Conservation (phyloP, 2,888 invertebrate genomes). For the Halictus ligatus region DNA sequence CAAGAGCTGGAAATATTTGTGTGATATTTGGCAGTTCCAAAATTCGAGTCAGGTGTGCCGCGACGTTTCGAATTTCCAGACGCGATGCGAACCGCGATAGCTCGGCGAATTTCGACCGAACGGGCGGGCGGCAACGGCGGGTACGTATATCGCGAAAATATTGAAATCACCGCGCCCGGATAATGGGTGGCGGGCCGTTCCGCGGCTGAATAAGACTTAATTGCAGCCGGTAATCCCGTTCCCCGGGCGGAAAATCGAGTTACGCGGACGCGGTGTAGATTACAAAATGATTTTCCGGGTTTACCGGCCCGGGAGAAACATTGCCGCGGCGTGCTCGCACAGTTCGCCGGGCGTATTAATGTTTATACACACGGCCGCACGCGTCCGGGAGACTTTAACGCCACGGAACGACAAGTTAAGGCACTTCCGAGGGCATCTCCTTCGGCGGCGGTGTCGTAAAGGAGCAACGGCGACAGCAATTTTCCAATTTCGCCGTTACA, state of each 20-base stretch:
- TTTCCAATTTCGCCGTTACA: neutral
- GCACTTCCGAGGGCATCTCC: neutral
- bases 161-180: neutral
- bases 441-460: neutral
- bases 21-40: neutral
- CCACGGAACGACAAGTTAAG: slow-evolving; percentile 19
- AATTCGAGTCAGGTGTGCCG: neutral
- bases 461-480: neutral
- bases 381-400: slow-evolving; percentile 33
- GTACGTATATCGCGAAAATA: neutral
- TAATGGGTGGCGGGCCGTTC: neutral
- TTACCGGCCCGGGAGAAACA: neutral
- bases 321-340: neutral
- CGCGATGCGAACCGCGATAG: neutral
- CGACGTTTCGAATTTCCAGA: neutral
- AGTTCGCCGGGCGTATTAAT: slow-evolving; percentile 3
- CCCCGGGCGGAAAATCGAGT: slow-evolving; percentile 40
- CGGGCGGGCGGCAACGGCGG: neutral
- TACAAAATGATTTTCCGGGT: slow-evolving; percentile 57
- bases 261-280: slow-evolving; percentile 38
- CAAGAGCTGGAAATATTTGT: neutral
- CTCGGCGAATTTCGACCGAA: neutral
- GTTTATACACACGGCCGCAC: neutral
- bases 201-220: slow-evolving; percentile 54
- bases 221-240: slow-evolving; percentile 55